Base-by-base conservation (phyloP, 2,797 vertebrate species). In the Hirundo rustica region DNA sequence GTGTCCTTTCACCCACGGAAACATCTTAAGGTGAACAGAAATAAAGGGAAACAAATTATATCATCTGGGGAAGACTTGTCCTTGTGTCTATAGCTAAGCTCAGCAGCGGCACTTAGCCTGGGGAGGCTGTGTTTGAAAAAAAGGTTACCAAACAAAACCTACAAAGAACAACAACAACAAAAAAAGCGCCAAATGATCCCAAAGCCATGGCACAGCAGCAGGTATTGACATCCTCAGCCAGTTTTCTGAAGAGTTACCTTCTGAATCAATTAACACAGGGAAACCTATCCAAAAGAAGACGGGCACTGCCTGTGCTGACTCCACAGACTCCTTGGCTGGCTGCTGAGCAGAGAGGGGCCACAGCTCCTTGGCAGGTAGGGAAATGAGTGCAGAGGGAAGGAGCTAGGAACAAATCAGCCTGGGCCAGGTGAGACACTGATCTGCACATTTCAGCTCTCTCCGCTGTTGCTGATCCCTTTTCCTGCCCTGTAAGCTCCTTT, bases 1-100 rank as follows among this genome's bases (percentile, higher is more conserved):
- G 27, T 36, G 79, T 89, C 72, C 70, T 93, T 94, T 93, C 30
- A 58, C 58, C 50, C 66, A 53, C n/a, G 76, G 58, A 65, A 79
- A 65, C 21, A 76, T 58, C 89, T 85, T 68, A 89, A 88, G 82
- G 74, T 91, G 79, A 74, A 86, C 72, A 94, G 76, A 93, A 93
- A 72, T 58, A 80, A 77, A 85, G 34, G 48, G 53, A 80, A 92
- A 78, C 60, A 42, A 74, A 5, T 88, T 36, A 51, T 3, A 1
- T 27, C 42, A 50, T 50, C 57, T 58, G 61, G 81, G 75, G 44
- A 76, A 91, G 81, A n/a, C 62, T 51, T 11, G 22, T 80, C 50
- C 71, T 82, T 81, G 72, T 45, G 30, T 47, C 60, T 51, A 4
- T 6, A 40, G 67, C 75, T 45, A 34, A 85, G 70, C 74, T 90